Conservation (phyloP, 2,888 invertebrate genomes). For the Kuschelorhynchus macadamiae region DNA sequence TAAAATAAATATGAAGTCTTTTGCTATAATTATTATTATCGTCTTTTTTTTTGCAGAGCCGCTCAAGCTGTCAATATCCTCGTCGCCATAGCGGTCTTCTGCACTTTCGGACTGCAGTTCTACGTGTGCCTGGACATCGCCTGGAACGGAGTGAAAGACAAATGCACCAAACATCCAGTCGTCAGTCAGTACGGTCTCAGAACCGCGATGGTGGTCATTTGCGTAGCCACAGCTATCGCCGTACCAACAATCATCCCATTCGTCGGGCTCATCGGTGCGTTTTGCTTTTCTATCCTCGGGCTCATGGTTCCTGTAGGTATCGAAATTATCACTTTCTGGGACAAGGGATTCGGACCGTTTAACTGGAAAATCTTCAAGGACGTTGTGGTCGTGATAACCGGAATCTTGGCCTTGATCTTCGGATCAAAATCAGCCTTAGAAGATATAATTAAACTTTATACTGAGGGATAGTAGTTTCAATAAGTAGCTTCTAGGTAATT, state of each 20-base stretch:
- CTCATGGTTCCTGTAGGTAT: slow-evolving; percentile 89
- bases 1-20: too few species aligned
- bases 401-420: slow-evolving; percentile 84
- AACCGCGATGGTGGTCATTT: slow-evolving; percentile 77
- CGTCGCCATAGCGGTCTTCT: slow-evolving; percentile 91
- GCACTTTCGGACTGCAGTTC: slow-evolving; percentile 96
- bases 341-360: slow-evolving; percentile 81
- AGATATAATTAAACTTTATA: slow-evolving; percentile 70
- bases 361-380: slow-evolving; percentile 87
- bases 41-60: slow-evolving; percentile 73
- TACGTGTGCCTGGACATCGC: slow-evolving; percentile 95
- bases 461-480: slow-evolving; percentile 7
- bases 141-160: slow-evolving; percentile 86
- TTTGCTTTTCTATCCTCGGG: slow-evolving; percentile 93
- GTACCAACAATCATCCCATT: slow-evolving; percentile 92
- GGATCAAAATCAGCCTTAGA: slow-evolving; percentile 80
- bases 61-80: slow-evolving; percentile 89
- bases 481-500: neutral
- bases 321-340: slow-evolving; percentile 89
- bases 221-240: slow-evolving; percentile 84
- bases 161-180: slow-evolving; percentile 73
- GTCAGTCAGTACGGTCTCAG: slow-evolving; percentile 83
- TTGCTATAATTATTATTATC: too few species aligned
- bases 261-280: slow-evolving; percentile 92
- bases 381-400: slow-evolving; percentile 80